Evolutionary conservation across 2,113 vertebrate genomes (phyloP).

Genomic region (Saccopteryx leptura): DNA sequence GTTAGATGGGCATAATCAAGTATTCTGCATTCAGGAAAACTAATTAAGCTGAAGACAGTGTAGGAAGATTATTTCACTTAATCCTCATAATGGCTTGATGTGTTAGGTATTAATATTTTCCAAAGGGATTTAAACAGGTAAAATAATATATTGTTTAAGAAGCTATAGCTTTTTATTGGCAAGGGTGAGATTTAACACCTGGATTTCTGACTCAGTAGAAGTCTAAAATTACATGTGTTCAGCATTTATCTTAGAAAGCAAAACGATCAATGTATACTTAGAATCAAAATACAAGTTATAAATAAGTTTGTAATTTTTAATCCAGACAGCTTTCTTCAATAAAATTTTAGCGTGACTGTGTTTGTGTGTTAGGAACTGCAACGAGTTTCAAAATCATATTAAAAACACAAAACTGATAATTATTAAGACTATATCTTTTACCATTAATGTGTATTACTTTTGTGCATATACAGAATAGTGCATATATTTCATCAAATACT

Average conservation of each 20-base stretch:
- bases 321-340: neutral
- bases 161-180: neutral
- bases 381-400: neutral
- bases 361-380: neutral
- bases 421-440: conserved; percentile 9
- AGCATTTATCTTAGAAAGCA: neutral
- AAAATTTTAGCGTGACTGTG: neutral
- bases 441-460: neutral
- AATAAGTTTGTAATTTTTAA: neutral
- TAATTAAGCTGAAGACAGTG: neutral
- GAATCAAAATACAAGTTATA: neutral
- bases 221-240: neutral
- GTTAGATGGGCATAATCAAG: neutral
- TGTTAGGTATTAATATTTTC: neutral
- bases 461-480: neutral
- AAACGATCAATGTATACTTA: neutral
- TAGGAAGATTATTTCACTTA: neutral
- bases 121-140: neutral
- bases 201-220: neutral
- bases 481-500: conserved; percentile 23
- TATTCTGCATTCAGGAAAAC: neutral
- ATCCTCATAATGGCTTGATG: neutral
- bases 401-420: conserved; percentile 68
- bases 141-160: neutral
- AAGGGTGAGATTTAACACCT: neutral